These are phyloP conservation scores for Pelusios castaneus DNA, from an alignment of 2,113 vertebrate genomes.

Conservation along the genomic window DNA sequence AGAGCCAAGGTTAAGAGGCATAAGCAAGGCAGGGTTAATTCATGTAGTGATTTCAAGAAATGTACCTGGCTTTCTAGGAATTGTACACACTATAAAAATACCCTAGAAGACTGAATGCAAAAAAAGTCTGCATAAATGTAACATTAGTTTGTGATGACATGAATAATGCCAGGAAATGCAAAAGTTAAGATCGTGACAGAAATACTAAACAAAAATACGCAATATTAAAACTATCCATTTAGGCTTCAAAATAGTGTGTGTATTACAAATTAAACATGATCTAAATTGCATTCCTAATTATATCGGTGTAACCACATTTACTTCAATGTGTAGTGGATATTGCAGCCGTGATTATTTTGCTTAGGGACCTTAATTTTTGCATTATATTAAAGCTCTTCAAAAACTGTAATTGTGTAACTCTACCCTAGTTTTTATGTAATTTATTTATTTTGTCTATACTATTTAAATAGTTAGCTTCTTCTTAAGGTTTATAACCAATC, in stretches of 20 bases:
- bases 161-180: neutral
- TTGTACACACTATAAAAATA: neutral
- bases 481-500: neutral
- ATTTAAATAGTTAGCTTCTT: neutral
- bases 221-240: neutral
- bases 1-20: neutral
- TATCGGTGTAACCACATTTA: neutral
- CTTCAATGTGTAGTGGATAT: neutral
- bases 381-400: neutral
- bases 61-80: neutral
- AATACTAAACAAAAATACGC: neutral
- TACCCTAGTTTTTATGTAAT: too few relatives aligned
- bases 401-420: neutral
- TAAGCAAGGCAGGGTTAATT: neutral
- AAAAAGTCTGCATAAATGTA: neutral
- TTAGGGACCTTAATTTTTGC: neutral
- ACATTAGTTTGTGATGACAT: neutral
- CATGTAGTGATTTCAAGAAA: rapidly evolving
- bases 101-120: neutral
- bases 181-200: constrained; percentile 5
- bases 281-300: neutral
- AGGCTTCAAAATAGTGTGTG: neutral
- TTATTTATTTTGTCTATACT: neutral
- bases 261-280: neutral
- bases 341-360: neutral